Conservation (phyloP, 2,113 vertebrate genomes). For the Myocastor coypus region DNA sequence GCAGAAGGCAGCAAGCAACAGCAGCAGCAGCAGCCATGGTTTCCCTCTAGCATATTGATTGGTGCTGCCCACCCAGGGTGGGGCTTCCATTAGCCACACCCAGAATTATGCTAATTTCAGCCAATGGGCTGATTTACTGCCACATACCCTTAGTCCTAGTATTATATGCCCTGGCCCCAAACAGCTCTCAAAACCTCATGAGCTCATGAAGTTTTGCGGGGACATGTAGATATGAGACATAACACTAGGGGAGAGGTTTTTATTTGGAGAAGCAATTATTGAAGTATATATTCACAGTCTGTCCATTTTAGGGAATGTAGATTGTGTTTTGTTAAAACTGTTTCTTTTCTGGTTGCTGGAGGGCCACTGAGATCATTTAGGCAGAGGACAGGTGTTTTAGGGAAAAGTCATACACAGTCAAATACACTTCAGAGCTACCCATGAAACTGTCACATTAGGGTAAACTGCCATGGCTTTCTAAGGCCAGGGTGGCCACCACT, state of each 20-base stretch:
- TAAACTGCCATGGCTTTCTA: not conserved
- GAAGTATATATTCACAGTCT: accelerated
- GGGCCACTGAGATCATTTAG: not conserved
- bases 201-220: not conserved
- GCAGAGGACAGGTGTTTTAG: not conserved
- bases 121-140: not conserved
- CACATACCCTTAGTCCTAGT: not conserved
- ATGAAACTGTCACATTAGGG: not conserved
- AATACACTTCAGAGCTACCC: not conserved
- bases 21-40: not conserved
- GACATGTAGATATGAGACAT: not conserved
- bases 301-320: not conserved
- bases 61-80: not conserved
- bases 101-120: not conserved
- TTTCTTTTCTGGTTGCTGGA: not conserved
- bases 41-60: not conserved
- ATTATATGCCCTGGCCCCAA: not conserved
- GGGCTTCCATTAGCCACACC: not conserved
- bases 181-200: not conserved
- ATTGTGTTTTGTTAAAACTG: not conserved
- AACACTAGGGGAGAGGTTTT: not conserved
- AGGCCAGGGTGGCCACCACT: not conserved
- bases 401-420: not conserved
- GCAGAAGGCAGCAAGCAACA: not conserved
- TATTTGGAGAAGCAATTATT: not conserved